These are phyloP conservation scores for Dioctria rufipes DNA, from an alignment of 2,888 invertebrate genomes.

Conservation along the genomic window DNA sequence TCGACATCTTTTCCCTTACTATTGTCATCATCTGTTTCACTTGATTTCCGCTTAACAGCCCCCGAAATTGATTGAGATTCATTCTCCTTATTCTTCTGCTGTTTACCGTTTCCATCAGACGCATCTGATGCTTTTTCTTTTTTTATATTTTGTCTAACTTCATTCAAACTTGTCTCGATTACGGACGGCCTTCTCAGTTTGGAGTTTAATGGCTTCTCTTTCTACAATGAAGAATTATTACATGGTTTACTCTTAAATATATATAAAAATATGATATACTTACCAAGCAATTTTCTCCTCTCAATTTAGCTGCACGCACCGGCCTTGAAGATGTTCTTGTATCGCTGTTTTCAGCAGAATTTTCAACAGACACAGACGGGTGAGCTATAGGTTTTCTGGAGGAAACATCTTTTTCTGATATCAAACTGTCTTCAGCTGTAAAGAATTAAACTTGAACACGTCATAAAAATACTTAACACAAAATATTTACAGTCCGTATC, in stretches of 20 bases:
- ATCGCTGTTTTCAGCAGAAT: neutral
- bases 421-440: conserved; percentile 25
- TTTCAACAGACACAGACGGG: neutral
- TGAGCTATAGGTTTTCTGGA: neutral
- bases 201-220: conserved; percentile 63
- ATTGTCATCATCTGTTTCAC: neutral
- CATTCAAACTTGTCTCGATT: conserved; percentile 52
- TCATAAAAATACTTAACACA: neutral
- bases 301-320: conserved; percentile 67
- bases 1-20: conserved; percentile 16
- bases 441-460: neutral
- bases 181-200: conserved; percentile 66
- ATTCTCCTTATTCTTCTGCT: neutral
- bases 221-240: conserved; percentile 56
- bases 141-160: conserved; percentile 62
- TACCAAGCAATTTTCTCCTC: conserved; percentile 64
- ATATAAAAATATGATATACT: conserved; percentile 2
- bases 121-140: conserved; percentile 60
- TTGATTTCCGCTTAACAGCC: conserved; percentile 34
- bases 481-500: conserved; percentile 25
- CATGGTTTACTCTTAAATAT: neutral
- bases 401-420: neutral
- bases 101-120: conserved; percentile 4
- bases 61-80: neutral
- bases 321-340: conserved; percentile 61